phyloP scores from a whole-genome alignment of 2,797 vertebrate species.

The Gymnocypris eckloni region DNA sequence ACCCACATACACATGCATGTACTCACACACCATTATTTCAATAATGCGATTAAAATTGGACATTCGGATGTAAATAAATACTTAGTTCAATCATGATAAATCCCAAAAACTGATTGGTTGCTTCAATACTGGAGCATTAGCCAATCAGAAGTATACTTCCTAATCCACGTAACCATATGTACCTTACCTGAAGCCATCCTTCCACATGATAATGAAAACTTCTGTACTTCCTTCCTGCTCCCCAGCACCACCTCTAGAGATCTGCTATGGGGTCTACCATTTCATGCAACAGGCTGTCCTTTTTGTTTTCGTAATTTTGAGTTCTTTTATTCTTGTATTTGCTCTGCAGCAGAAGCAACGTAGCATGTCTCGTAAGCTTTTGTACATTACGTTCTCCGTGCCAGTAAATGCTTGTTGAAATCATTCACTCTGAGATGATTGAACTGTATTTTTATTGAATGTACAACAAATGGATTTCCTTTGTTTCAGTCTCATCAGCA shows the following conservation, averaged over 20 bases:
- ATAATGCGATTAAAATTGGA: background rate
- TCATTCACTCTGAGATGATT: background rate
- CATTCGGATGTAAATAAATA: background rate
- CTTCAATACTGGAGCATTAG: background rate
- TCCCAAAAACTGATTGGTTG: background rate
- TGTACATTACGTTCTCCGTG: background rate
- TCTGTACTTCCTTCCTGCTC: background rate
- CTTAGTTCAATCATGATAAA: background rate
- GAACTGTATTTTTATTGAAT: background rate
- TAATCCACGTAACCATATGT: too few species aligned
- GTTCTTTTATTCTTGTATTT: background rate
- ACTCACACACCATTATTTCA: background rate
- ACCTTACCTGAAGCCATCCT: too few species aligned
- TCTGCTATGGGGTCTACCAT: background rate
- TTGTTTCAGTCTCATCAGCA: conserved; percentile 60
- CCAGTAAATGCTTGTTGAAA: background rate
- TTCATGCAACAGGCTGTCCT: background rate
- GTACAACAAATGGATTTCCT: background rate
- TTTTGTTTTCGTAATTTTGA: too few species aligned
- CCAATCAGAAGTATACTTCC: too few species aligned
- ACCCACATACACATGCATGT: too few species aligned
- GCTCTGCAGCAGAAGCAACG: background rate
- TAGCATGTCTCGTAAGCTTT: background rate
- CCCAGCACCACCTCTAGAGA: background rate
- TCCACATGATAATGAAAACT: too few species aligned